Evolutionary conservation across 92 coral and sea anemone genomes (phyloP).

Genomic region (Zoanthus solanderi): DNA sequence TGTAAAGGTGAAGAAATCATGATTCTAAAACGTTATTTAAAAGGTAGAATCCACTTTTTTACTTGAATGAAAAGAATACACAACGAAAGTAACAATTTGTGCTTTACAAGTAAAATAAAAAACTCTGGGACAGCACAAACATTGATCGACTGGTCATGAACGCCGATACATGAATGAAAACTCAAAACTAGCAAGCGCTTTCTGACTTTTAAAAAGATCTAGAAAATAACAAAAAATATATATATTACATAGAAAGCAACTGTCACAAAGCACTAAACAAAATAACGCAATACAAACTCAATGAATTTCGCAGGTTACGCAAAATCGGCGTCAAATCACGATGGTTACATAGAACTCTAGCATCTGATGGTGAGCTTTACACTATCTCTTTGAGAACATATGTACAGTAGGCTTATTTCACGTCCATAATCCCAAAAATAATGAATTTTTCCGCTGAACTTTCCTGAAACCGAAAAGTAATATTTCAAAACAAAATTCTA

Average conservation of each 20-base stretch:
- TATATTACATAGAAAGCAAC: neutral
- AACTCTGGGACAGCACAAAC: neutral
- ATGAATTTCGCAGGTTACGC: neutral
- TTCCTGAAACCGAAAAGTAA: constrained; percentile 11
- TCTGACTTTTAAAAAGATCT: neutral
- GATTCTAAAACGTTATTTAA: neutral
- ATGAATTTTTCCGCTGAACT: neutral
- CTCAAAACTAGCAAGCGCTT: neutral
- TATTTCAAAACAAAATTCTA: constrained; percentile 6
- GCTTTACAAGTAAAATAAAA: neutral
- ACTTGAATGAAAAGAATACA: neutral
- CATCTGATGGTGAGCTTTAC: neutral
- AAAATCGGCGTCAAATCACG: constrained; percentile 39
- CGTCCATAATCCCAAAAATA: neutral
- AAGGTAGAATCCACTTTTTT: neutral
- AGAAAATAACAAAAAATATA: neutral
- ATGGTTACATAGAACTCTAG: constrained; percentile 15
- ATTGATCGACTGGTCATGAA: constrained; percentile 35
- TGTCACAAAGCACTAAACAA: neutral
- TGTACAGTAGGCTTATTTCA: neutral
- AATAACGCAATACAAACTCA: constrained; percentile 29
- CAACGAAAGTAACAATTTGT: neutral
- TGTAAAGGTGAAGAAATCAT: neutral
- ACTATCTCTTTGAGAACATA: neutral
- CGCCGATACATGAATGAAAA: constrained; percentile 1